Evolutionary conservation across 2,113 vertebrate genomes (phyloP).

Genomic region (Desmodus rotundus): DNA sequence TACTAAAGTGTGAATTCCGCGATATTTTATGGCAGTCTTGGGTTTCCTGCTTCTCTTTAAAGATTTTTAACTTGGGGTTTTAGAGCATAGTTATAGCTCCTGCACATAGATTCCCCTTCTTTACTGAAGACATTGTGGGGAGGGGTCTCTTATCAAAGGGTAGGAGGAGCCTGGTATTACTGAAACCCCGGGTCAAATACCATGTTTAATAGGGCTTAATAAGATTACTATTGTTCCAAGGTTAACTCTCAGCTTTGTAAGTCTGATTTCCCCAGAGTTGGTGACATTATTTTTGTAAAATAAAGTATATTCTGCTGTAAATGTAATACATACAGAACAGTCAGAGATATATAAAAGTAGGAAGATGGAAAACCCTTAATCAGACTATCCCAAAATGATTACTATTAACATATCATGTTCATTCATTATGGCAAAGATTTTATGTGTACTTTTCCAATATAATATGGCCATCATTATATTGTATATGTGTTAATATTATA

Average conservation of each 20-base stretch:
- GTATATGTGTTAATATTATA: not conserved
- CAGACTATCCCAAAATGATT: not conserved
- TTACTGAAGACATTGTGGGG: not conserved
- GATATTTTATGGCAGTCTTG: not conserved
- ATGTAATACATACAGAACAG: not conserved
- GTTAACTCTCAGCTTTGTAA: not conserved
- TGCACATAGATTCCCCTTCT: not conserved
- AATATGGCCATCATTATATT: not conserved
- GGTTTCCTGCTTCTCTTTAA: not conserved
- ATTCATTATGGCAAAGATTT: not conserved
- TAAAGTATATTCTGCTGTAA: not conserved
- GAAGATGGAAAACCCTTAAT: not conserved
- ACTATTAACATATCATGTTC: not conserved
- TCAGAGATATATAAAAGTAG: not conserved
- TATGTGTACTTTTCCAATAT: not conserved
- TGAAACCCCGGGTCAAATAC: not conserved
- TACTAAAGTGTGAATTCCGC: not conserved
- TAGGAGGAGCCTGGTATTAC: not conserved
- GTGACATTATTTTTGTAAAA: not conserved
- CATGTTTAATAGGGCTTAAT: not conserved
- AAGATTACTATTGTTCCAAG: not conserved
- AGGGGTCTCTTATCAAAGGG: fast-evolving
- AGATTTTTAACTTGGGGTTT: not conserved
- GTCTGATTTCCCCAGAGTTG: not conserved
- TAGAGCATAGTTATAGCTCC: not conserved